Percentiles rank a stretch among this genome's conserved stretches.
Conservation (phyloP, 2,797 vertebrate species). For the Enteromius thamalakanensis region DNA sequence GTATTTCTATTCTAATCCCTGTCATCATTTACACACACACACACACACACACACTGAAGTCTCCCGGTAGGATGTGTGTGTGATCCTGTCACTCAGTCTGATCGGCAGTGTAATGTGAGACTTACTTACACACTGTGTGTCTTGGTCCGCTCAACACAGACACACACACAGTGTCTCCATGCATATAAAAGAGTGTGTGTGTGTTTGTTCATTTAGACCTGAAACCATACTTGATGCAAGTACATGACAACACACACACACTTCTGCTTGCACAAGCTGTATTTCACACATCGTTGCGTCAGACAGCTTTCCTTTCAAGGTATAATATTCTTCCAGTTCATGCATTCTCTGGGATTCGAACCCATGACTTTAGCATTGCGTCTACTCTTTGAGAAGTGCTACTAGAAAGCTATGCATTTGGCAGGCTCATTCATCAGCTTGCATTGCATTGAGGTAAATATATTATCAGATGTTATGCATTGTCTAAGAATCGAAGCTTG, state of each 20-base stretch:
- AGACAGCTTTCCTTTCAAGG: neutral
- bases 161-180: constrained; percentile 11
- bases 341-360: neutral
- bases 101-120: constrained; percentile 61
- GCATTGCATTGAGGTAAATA: neutral
- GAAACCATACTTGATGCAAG: neutral
- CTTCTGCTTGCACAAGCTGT: constrained; percentile 24
- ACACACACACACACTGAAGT: constrained; percentile 45
- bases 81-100: constrained; percentile 67
- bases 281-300: neutral
- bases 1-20: constrained; percentile 70
- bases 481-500: neutral
- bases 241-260: constrained; percentile 9
- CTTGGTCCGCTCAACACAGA: neutral
- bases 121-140: neutral
- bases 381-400: neutral
- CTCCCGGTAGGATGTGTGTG: constrained; percentile 44
- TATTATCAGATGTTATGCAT: neutral
- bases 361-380: neutral
- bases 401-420: neutral
- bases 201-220: neutral
- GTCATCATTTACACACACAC: constrained; percentile 59
- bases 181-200: constrained; percentile 9
- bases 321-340: neutral
- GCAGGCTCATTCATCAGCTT: neutral